Conservation (phyloP, 1,140 invertebrate genomes). For the Pogonus chalceus region DNA sequence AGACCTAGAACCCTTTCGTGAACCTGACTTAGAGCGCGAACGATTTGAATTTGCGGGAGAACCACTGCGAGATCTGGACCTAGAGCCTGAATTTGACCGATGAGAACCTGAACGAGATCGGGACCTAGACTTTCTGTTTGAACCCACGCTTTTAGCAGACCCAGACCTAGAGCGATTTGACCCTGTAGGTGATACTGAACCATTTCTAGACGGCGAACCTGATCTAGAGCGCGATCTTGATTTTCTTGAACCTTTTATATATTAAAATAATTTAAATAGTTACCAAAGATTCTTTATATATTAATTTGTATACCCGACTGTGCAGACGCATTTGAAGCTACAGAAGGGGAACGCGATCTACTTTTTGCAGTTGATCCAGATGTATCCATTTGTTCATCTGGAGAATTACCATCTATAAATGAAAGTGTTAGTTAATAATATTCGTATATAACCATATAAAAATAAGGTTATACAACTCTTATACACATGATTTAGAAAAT, state of each 20-base stretch:
- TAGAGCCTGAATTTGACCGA: constrained; percentile 20
- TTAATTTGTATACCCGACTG: background rate
- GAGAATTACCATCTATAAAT: background rate
- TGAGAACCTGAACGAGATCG: constrained; percentile 25
- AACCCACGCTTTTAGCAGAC: constrained; percentile 22
- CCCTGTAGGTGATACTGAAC: constrained; percentile 17
- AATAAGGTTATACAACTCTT: background rate
- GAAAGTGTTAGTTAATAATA: background rate
- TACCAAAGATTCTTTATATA: background rate
- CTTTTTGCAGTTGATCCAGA: background rate
- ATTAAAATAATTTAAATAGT: background rate
- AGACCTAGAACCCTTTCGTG: constrained; percentile 19
- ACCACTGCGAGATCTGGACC: constrained; percentile 20
- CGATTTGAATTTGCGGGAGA: constrained; percentile 20
- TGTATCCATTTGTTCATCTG: background rate
- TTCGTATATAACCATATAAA: background rate
- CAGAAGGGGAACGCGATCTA: background rate
- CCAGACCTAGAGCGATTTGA: constrained; percentile 21
- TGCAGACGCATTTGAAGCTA: background rate
- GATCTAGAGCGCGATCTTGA: constrained; percentile 17
- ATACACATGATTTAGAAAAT: background rate
- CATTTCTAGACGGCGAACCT: constrained; percentile 18
- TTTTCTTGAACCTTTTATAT: background rate
- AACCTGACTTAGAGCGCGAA: constrained; percentile 19
- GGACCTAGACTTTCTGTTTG: constrained; percentile 21